These are phyloP conservation scores for Drosophila bocqueti DNA, from an alignment of 1,140 invertebrate genomes.

Conservation along the genomic window DNA sequence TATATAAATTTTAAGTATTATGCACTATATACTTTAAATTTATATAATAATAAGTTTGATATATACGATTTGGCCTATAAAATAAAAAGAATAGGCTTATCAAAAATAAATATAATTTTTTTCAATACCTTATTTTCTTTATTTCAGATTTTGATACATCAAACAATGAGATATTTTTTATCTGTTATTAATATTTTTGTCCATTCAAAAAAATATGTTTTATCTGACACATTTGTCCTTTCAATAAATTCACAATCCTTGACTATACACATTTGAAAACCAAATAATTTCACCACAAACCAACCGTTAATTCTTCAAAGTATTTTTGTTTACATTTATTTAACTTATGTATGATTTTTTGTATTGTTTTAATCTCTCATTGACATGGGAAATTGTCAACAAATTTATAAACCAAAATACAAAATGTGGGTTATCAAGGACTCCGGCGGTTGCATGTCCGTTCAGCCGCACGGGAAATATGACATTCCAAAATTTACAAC, in stretches of 20 bases:
- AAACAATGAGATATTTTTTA: no score
- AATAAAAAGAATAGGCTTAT: no score
- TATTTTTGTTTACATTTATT: not conserved
- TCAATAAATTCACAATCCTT: not conserved
- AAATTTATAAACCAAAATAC: slow-evolving; percentile 1
- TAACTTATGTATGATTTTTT: no score
- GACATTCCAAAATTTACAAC: slow-evolving; percentile 44
- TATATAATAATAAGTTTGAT: no score
- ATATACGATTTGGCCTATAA: no score
- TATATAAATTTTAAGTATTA: no score
- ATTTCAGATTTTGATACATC: no score
- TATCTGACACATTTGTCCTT: not conserved
- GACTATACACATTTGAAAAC: not conserved
- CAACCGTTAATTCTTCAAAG: not conserved
- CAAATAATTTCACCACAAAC: not conserved
- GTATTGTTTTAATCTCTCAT: not conserved
- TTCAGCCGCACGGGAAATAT: slow-evolving; percentile 16
- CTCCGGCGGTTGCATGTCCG: not conserved
- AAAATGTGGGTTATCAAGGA: not conserved
- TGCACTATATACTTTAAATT: no score
- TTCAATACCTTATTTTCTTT: no score
- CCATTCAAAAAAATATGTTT: no score
- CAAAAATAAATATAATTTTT: no score
- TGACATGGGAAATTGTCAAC: no score
- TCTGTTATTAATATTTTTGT: not conserved